Evolutionary conservation across 2,113 vertebrate species (phyloP).

Genomic region (Formicarius rufipectus): DNA sequence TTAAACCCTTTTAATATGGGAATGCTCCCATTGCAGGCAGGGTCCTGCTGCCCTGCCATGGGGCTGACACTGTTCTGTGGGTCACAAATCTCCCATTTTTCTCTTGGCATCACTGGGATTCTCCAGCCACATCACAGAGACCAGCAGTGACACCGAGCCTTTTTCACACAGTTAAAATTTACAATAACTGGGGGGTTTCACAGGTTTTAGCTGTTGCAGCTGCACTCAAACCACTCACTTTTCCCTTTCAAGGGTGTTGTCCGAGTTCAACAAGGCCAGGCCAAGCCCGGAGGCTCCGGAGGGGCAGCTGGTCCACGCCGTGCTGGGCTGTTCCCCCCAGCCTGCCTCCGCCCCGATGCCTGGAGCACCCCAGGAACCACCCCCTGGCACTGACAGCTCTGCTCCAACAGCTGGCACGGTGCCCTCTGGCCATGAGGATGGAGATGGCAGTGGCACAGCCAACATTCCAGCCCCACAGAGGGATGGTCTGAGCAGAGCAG

Average conservation of each 20-base stretch:
- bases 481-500: not conserved
- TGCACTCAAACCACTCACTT: fast-evolving
- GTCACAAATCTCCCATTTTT: not conserved
- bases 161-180: not conserved
- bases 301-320: not conserved
- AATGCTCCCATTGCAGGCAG: not conserved
- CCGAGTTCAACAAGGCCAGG: slow-evolving; percentile 71
- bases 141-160: not conserved
- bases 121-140: fast-evolving
- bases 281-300: not conserved
- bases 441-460: fast-evolving
- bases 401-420: fast-evolving
- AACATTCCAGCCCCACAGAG: fast-evolving
- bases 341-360: fast-evolving
- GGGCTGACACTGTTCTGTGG: not conserved
- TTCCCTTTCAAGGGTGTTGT: slow-evolving; percentile 68
- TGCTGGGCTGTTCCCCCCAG: not conserved
- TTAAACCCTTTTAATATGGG: not conserved
- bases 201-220: not conserved
- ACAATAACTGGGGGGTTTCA: fast-evolving
- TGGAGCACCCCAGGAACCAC: not conserved
- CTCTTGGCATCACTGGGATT: not conserved
- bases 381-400: fast-evolving
- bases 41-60: fast-evolving
- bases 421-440: fast-evolving